Evolutionary conservation across 2,797 vertebrate species (phyloP), one percentile per base, ranked within the genome.

Genomic region (Chrysocyon brachyurus): DNA sequence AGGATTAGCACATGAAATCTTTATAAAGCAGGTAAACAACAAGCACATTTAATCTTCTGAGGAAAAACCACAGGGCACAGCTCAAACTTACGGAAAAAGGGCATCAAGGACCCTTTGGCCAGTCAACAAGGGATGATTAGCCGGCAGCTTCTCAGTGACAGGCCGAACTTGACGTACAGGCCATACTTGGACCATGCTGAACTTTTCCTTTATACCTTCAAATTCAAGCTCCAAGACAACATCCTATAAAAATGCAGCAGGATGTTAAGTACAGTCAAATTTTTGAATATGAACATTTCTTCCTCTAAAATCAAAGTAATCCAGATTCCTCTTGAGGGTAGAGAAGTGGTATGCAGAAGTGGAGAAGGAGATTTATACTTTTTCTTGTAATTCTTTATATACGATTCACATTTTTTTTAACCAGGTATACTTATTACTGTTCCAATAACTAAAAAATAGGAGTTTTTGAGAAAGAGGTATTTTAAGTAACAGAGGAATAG

Each of bases 161-260:
- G 99, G 99, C 12, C 99, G 99, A 26, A 99, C 98, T 90, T 99
- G 99, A 96, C 99, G 99, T 72, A 99, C 99, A 0, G 99, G 99
- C 99, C 99, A 99, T n/a, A 99, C 98, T 97, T 99, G 99, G 90
- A 99, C 98, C 99, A 99, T 99, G 54, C 99, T 99, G 98, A 99
- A 99, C 98, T 99, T 99, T 97, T 99, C 99, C 98, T 99, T 99
- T 95, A 99, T 97, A 0, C 99, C 99, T 98, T 99, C 99, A 97
- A 99, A 99, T 98, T 99, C 99, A 98, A 99, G 99, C 98, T 99
- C 99, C 98, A 99, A 98, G 96, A 99, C 99, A 89, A 99, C 99
- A 94, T 99, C 99, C 99, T 99, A 96, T 36, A 77, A 84, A 87
- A 93, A 70, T 22, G 40, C 12, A 96, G 52, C 6, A 81, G 24